Conservation (phyloP, 2,113 vertebrate species). For the Catharus minimus region DNA sequence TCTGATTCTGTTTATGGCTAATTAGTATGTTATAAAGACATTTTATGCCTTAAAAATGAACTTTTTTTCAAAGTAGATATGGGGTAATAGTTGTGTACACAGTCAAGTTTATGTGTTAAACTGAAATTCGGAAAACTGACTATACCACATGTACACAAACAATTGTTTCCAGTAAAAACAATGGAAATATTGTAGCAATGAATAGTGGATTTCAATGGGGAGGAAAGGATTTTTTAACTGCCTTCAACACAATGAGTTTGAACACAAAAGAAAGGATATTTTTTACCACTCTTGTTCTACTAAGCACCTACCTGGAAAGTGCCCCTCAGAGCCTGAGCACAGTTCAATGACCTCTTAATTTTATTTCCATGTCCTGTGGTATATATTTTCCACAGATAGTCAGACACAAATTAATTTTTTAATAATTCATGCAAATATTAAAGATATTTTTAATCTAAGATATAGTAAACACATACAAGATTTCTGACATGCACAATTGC, state of each 20-base stretch:
- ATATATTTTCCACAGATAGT: background rate
- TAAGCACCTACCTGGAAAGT: background rate
- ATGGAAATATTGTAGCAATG: background rate
- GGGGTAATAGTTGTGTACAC: background rate
- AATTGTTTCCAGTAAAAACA: background rate
- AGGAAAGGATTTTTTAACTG: background rate
- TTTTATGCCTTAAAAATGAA: background rate
- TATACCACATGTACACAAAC: background rate
- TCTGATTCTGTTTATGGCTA: background rate
- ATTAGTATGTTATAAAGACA: background rate
- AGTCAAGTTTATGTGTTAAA: background rate
- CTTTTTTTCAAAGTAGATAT: background rate
- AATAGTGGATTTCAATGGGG: accelerated
- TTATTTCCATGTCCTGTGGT: background rate
- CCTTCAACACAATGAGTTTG: background rate
- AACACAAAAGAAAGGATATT: background rate
- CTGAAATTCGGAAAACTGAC: background rate
- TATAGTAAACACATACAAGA: background rate
- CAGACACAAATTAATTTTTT: background rate
- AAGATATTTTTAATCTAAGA: background rate
- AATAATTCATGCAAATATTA: background rate
- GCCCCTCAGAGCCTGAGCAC: background rate
- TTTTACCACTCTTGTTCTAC: background rate
- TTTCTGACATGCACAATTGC: background rate
- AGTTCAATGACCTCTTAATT: background rate